Evolutionary conservation across 2,797 vertebrate genomes (phyloP).

Genomic region (Cossypha polioptera): DNA sequence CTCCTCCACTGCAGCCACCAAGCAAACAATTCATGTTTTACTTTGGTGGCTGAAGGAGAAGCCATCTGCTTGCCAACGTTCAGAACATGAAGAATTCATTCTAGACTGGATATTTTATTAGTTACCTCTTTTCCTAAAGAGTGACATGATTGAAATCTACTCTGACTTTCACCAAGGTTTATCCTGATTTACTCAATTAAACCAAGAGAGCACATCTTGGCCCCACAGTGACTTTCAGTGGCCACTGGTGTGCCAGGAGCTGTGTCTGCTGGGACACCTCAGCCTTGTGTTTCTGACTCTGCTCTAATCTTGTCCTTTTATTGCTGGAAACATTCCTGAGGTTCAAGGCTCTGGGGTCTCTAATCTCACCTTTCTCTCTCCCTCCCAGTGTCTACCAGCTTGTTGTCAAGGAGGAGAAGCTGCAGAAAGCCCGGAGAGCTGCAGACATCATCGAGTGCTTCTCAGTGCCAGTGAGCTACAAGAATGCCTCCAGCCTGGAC

Average conservation of each 20-base stretch:
- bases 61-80: neutral
- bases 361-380: slow-evolving; percentile 8
- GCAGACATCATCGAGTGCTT: slow-evolving; percentile 88
- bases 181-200: neutral
- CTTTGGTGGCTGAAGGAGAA: neutral
- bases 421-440: slow-evolving; percentile 88
- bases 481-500: slow-evolving; percentile 87
- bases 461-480: slow-evolving; percentile 88
- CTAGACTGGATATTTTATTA: neutral
- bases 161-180: neutral
- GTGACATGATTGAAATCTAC: neutral
- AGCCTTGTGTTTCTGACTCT: neutral
- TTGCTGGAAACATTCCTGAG: neutral
- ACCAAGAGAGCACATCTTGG: neutral
- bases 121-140: neutral
- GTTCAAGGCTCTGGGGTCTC: neutral
- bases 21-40: neutral
- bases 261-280: neutral
- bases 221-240: neutral
- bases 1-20: fast-evolving
- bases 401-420: slow-evolving; percentile 93
- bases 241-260: neutral
- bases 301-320: neutral
- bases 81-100: neutral
- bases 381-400: slow-evolving; percentile 89